Evolutionary conservation across 64 coral and sea anemone species (phyloP).

Genomic region (Acropora tenuis): DNA sequence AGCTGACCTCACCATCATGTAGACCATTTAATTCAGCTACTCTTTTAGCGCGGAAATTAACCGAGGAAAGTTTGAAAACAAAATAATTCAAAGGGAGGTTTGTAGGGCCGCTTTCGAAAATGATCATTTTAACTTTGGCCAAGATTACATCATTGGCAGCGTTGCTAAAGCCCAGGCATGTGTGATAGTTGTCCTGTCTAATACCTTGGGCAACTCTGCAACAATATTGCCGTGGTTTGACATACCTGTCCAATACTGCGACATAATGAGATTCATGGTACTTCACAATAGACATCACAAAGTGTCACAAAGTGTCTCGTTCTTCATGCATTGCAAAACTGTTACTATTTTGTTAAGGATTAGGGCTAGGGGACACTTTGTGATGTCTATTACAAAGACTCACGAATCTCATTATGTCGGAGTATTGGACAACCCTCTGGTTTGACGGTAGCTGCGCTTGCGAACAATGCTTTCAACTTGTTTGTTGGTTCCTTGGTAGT

Average conservation of each 20-base stretch:
- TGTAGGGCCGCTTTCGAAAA: neutral
- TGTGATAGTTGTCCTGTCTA: constrained; percentile 41
- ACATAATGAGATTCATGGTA: too few species aligned
- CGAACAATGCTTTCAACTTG: constrained; percentile 32
- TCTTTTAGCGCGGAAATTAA: neutral
- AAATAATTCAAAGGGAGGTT: too few species aligned
- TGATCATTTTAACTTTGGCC: neutral
- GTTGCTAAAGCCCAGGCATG: neutral
- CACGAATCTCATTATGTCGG: too few species aligned
- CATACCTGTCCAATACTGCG: too few species aligned
- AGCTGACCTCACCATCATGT: neutral
- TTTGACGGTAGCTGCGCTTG: constrained; percentile 22
- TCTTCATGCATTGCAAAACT: too few species aligned
- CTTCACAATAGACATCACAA: too few species aligned
- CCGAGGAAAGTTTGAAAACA: too few species aligned
- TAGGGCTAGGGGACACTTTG: too few species aligned
- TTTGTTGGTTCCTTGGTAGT: constrained; percentile 51
- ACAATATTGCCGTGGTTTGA: constrained; percentile 24
- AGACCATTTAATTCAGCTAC: neutral
- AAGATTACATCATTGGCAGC: neutral
- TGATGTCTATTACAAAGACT: too few species aligned
- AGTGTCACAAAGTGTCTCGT: too few species aligned
- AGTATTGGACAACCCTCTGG: too few species aligned
- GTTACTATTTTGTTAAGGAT: too few species aligned
- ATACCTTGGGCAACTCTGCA: constrained; percentile 36